Evolutionary conservation across 2,888 invertebrate genomes (phyloP), one percentile per base, ranked within the genome.

Genomic region (Andrena minutula): DNA sequence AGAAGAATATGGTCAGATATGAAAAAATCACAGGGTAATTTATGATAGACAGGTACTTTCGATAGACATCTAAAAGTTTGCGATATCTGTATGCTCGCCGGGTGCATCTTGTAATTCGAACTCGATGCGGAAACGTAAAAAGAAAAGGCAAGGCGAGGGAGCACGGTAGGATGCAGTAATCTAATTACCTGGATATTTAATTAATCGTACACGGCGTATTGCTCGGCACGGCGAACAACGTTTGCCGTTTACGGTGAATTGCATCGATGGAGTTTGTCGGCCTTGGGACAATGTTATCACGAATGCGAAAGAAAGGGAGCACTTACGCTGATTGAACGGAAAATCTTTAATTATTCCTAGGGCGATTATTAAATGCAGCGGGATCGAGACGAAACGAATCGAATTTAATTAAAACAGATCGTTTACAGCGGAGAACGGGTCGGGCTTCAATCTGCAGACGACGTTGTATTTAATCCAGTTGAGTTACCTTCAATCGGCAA

Each of bases 401-500:
- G 49, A 56, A 35, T 61, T 51, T 69, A 80, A 81, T 73, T 76
- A 73, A 76, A 81, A 61, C 53, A n/a, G 73, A 76, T 70, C 70
- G 70, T 64, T 79, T 71, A 53, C 53, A 64, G 7, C n/a, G 26
- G 6, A 6, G 47, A 51, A 49, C 32, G 30, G 5, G 16, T 30
- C 35, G 23, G 10, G 2, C 10, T 26, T 51, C 16, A 70, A 32
- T 35, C 75, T 71, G 69, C 28, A 60, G 10, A 10, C 51, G 58
- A 68, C 63, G 63, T 68, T 49, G 53, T 20, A 49, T 72, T 75
- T 53, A 63, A 75, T 74, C 60, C 49, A 2, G 0, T 5, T 12
- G 28, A 64, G 49, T 23, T 35, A 53, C 26, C 20, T 60, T 60
- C 51, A 20, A 66, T 69, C 53, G 63, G 49, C 49, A 35, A 35